These are phyloP conservation scores for Lithobates sylvaticus DNA, from an alignment of 2,797 vertebrate species.

Conservation along the genomic window DNA sequence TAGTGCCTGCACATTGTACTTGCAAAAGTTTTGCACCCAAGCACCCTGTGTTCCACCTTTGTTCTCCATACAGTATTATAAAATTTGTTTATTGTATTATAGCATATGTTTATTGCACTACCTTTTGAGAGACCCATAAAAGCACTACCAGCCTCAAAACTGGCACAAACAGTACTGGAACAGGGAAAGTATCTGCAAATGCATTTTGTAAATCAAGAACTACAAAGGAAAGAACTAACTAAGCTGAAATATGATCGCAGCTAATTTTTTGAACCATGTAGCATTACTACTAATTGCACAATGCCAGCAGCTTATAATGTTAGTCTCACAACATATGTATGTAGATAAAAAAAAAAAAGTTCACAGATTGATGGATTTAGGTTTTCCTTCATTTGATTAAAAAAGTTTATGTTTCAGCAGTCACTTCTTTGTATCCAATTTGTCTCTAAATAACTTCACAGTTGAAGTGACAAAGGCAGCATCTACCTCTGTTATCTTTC, in stretches of 20 bases:
- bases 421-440: not conserved
- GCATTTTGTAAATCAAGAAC: not conserved
- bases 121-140: too few species aligned
- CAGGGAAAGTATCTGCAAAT: not conserved
- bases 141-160: not conserved
- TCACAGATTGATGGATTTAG: not conserved
- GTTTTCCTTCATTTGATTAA: not conserved
- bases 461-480: slow-evolving; percentile 26
- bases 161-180: not conserved
- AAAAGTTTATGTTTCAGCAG: slow-evolving; percentile 13
- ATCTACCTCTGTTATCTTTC: slow-evolving; percentile 15
- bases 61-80: too few species aligned
- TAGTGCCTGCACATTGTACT: too few species aligned
- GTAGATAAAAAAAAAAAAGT: not conserved
- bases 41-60: too few species aligned
- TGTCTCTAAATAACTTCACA: slow-evolving; percentile 48
- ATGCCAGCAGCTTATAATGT: not conserved
- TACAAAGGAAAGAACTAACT: too few species aligned
- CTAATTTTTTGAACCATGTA: not conserved
- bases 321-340: too few species aligned
- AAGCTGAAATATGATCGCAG: too few species aligned
- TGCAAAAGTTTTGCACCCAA: too few species aligned
- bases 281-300: not conserved
- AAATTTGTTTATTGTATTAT: too few species aligned
- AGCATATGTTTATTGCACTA: too few species aligned